Conservation (phyloP, 2,797 vertebrate species). For the Microtus obscurus region DNA sequence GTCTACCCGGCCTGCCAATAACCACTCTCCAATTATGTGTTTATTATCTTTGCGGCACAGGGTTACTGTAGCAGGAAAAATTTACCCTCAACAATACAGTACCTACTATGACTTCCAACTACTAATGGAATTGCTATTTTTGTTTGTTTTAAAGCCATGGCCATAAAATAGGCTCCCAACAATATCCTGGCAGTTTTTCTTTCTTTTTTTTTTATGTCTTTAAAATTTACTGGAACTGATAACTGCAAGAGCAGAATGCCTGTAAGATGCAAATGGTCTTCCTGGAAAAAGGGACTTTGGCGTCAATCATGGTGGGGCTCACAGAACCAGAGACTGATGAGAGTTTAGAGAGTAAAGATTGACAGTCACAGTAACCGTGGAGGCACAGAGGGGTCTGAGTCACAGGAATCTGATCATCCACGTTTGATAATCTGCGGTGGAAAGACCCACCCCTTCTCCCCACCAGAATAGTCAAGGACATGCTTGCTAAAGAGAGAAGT, state of each 20-base stretch:
- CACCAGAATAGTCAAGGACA: neutral
- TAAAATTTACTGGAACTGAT: constrained; percentile 75
- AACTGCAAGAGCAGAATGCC: constrained; percentile 67
- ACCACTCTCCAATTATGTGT: constrained; percentile 28
- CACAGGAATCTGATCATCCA: neutral
- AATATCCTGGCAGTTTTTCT: constrained; percentile 54
- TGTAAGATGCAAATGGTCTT: constrained; percentile 72
- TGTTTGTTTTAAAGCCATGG: constrained; percentile 75
- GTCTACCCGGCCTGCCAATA: constrained; percentile 63
- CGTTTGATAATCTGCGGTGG: neutral
- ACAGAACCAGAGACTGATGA: neutral
- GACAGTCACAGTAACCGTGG: neutral
- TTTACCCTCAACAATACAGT: constrained; percentile 48
- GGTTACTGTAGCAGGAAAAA: constrained; percentile 62
- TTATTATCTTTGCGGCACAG: constrained; percentile 70
- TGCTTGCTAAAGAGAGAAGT: neutral
- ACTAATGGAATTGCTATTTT: constrained; percentile 77
- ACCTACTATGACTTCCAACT: constrained; percentile 69
- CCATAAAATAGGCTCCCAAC: constrained; percentile 71
- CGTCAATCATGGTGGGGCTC: neutral
- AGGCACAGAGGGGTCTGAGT: neutral
- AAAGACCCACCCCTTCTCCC: neutral
- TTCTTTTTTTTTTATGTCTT: constrained; percentile 37
- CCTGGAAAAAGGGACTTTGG: neutral
- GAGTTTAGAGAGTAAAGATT: neutral